Evolutionary conservation across 2,888 invertebrate species (phyloP).

Genomic region (Cephus pygmeus): DNA sequence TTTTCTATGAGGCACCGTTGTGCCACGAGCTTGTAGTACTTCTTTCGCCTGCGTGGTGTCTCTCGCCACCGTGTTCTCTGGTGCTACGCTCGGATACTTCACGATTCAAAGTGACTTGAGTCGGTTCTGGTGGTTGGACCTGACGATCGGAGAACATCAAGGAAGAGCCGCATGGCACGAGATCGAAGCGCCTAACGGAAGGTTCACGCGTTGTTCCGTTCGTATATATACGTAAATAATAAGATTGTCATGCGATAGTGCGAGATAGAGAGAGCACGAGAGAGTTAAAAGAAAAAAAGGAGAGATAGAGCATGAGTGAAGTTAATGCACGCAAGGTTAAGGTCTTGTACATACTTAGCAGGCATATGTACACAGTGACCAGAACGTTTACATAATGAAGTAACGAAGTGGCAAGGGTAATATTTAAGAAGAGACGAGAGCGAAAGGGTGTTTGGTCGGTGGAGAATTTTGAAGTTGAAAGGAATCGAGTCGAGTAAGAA

Average conservation of each 20-base stretch:
- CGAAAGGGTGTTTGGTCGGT: conserved; percentile 14
- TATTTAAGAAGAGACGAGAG: conserved; percentile 18
- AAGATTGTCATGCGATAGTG: background rate
- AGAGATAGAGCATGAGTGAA: conserved; percentile 26
- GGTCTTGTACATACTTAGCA: conserved; percentile 57
- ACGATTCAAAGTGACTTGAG: background rate
- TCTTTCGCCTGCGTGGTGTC: background rate
- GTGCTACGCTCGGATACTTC: background rate
- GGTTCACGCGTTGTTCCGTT: conserved; percentile 9
- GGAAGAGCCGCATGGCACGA: background rate
- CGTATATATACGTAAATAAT: conserved; percentile 55
- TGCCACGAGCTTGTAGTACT: background rate
- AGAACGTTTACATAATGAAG: conserved; percentile 48
- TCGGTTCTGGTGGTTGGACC: background rate
- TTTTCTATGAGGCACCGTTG: background rate
- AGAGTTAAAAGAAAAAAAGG: conserved; percentile 1
- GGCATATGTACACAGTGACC: conserved; percentile 36
- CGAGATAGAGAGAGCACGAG: conserved; percentile 13
- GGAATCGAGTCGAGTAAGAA: background rate
- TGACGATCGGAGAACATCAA: background rate
- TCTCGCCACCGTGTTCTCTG: background rate
- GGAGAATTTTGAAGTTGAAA: background rate
- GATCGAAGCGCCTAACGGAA: background rate
- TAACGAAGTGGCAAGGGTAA: conserved; percentile 53
- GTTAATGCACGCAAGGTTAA: conserved; percentile 4